Base-by-base conservation (phyloP, 2,113 vertebrate species). In the Daphoenositta chrysoptera region DNA sequence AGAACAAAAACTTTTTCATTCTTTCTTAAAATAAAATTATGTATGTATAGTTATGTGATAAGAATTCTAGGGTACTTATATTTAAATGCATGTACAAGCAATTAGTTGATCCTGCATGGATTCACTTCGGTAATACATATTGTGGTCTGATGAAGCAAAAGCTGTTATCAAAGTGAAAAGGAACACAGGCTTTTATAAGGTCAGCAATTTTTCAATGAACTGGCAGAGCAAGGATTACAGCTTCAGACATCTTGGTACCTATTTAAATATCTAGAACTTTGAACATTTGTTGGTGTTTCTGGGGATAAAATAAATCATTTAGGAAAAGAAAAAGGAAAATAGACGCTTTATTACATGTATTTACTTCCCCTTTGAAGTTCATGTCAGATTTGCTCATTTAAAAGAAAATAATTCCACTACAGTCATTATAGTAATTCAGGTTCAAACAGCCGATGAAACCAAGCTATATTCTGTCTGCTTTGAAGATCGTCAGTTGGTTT, bases 321-420 rank as follows among this genome's bases (percentile, higher is more conserved):
- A 95, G n/a, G 54, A 80, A 87, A 86, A 88, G 87, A 82, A 95
- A 87, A 94, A 84, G 61, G 30, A 81, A 86, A 97, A 77, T 0
- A n/a, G 16, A 75, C 4, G 64, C 93, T 82, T 97, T 96, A 95
- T 96, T 96, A 96, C 83, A 94, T 93, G 87, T 95, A 95, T 96
- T 97, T 97, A 95, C 90, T 96, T 96, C 56, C 56, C 88, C 91
- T 97, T 96, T 96, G 89, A 97, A 97, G 90, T 94, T 79, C 24
- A 0, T 90, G 84, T 96, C 97, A 96, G 88, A 96, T 96, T 93
- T 96, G 50, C 69, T 93, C 95, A 94, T 97, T 95, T 95, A 82
- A 97, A 95, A 91, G 84, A 94, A 96, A 97, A 97, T 97, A 97
- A 97, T 96, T 96, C 96, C 92, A 94, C 93, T 96, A 91, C 83